phyloP scores from a whole-genome alignment of 2,113 vertebrate genomes.

The Haemorhous mexicanus region DNA sequence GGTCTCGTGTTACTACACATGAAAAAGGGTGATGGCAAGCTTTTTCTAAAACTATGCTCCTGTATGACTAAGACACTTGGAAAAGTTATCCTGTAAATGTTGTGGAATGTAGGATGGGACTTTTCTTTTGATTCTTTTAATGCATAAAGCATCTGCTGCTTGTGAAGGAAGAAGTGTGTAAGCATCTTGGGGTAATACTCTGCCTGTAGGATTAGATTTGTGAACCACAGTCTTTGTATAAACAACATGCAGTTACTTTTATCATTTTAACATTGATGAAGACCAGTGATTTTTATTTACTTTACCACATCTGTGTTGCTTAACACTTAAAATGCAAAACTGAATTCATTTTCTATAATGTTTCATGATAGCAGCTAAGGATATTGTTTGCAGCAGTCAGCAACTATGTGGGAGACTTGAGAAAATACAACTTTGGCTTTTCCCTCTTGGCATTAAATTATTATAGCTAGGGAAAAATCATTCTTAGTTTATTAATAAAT shows the following conservation, averaged over 20 bases:
- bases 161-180: not conserved
- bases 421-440: not conserved
- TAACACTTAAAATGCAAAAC: not conserved
- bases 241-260: not conserved
- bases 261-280: not conserved
- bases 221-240: not conserved
- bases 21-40: not conserved
- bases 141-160: not conserved
- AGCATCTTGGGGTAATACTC: not conserved
- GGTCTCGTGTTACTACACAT: not conserved
- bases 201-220: not conserved
- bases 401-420: not conserved
- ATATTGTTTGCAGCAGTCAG: not conserved
- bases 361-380: not conserved
- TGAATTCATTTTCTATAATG: not conserved
- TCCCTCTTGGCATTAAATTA: not conserved
- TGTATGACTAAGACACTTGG: not conserved
- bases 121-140: not conserved
- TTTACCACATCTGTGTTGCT: not conserved
- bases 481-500: not conserved
- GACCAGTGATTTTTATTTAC: conserved; percentile 28
- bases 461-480: not conserved
- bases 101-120: not conserved
- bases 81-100: not conserved
- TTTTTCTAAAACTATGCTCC: not conserved